Evolutionary conservation across 2,797 vertebrate species (phyloP).

Genomic region (Gobio occitaniae): DNA sequence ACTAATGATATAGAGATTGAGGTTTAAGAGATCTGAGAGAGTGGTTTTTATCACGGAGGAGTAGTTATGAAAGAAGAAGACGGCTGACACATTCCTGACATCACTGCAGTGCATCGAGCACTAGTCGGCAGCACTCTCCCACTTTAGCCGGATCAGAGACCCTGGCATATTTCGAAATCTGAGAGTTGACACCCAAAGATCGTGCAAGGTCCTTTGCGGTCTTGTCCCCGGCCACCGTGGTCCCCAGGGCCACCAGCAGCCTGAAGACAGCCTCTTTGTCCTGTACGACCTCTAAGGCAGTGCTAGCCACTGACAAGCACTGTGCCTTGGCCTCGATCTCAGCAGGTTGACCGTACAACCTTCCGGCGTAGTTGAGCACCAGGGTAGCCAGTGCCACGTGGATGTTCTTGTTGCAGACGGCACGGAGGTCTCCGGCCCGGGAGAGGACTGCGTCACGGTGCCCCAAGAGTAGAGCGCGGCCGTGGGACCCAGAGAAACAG

Average conservation of each 20-base stretch:
- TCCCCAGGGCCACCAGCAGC: constrained; percentile 96
- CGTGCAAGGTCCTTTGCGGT: constrained; percentile 92
- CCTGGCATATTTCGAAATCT: constrained; percentile 91
- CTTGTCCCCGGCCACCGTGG: constrained; percentile 88
- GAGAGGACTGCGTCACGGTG: constrained; percentile 90
- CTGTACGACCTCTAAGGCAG: constrained; percentile 91
- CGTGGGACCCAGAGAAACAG: constrained; percentile 87
- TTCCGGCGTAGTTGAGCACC: constrained; percentile 92
- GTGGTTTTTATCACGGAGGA: background rate
- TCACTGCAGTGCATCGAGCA: constrained; percentile 90
- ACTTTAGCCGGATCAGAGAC: constrained; percentile 93
- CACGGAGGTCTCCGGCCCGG: constrained; percentile 86
- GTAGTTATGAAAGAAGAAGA: background rate
- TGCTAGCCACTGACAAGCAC: constrained; percentile 92
- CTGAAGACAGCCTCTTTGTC: constrained; percentile 97
- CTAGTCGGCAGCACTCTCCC: constrained; percentile 92
- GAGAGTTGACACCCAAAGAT: constrained; percentile 91
- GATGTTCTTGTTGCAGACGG: constrained; percentile 92
- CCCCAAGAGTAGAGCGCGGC: constrained; percentile 88
- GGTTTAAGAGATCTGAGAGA: constrained; percentile 43
- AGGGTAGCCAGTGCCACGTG: constrained; percentile 94
- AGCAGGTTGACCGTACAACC: constrained; percentile 83
- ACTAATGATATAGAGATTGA: constrained; percentile 57
- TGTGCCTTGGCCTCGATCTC: constrained; percentile 97
- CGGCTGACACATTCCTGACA: constrained; percentile 39